These are phyloP conservation scores for Zoanthus solanderi DNA, from an alignment of 92 coral and sea anemone genomes.

Conservation along the genomic window DNA sequence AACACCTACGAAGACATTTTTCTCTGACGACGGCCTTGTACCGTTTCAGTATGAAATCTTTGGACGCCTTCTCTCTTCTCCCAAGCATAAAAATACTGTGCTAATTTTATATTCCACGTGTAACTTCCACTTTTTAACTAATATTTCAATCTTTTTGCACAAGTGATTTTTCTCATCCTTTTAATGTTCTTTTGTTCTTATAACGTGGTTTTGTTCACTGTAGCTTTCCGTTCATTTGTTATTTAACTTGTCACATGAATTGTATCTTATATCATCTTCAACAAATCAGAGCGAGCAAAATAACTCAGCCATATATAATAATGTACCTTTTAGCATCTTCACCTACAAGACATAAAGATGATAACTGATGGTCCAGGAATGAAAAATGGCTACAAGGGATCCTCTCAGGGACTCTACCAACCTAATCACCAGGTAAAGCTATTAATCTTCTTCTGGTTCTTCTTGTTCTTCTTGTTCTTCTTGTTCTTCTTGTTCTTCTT, in stretches of 20 bases:
- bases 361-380: conserved; percentile 75
- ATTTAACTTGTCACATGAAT: not conserved
- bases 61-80: too few species aligned
- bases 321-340: conserved; percentile 67
- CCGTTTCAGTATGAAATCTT: too few species aligned
- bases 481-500: too few species aligned
- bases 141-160: not conserved
- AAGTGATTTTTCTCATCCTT: not conserved
- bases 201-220: not conserved
- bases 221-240: not conserved
- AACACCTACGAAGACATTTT: too few species aligned
- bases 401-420: conserved; percentile 79
- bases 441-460: too few species aligned
- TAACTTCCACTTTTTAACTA: too few species aligned
- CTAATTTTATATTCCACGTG: too few species aligned
- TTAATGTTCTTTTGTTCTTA: not conserved
- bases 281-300: too few species aligned
- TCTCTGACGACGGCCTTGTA: too few species aligned
- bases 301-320: not conserved
- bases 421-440: conserved; percentile 70
- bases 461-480: too few species aligned
- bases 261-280: too few species aligned
- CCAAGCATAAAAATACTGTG: too few species aligned
- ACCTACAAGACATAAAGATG: conserved; percentile 76
- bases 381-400: conserved; percentile 66